phyloP scores from a whole-genome alignment of 1,140 invertebrate species.

The Hylaeus anthracinus region DNA sequence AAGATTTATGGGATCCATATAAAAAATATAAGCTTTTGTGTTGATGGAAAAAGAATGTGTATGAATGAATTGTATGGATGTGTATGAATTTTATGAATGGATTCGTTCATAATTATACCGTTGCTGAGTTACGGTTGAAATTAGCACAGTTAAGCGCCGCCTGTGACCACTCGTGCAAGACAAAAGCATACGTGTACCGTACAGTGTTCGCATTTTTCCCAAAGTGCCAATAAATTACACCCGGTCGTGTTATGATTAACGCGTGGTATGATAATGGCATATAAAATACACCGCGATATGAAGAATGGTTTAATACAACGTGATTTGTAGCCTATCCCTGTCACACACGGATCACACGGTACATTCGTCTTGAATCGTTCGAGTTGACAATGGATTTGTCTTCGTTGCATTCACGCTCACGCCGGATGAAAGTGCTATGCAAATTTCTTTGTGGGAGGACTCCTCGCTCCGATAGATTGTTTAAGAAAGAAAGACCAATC shows the following conservation, averaged over 20 bases:
- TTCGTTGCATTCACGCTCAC: background rate
- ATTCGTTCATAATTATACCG: conserved; percentile 14
- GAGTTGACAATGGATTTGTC: conserved; percentile 7
- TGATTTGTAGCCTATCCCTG: background rate
- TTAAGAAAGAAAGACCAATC: no score
- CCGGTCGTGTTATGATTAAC: conserved; percentile 20
- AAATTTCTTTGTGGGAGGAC: background rate
- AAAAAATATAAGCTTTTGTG: no score
- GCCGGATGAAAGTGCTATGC: background rate
- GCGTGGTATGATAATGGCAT: conserved; percentile 20
- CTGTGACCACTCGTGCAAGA: background rate
- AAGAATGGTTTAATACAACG: conserved; percentile 36
- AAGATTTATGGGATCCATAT: no score
- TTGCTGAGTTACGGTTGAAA: conserved; percentile 18
- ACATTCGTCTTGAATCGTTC: conserved; percentile 3
- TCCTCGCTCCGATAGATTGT: no score
- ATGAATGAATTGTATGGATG: no score
- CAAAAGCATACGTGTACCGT: background rate
- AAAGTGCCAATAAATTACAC: conserved; percentile 23
- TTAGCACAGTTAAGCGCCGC: conserved; percentile 17
- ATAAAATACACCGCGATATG: conserved; percentile 30
- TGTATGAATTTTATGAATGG: conserved; percentile 14
- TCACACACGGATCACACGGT: conserved; percentile 16
- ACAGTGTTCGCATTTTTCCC: conserved; percentile 6
- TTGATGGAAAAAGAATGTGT: no score